Percentiles rank a stretch among this genome's conserved stretches.
Conservation (phyloP, 2,113 vertebrate species). For the Corythaeola cristata region DNA sequence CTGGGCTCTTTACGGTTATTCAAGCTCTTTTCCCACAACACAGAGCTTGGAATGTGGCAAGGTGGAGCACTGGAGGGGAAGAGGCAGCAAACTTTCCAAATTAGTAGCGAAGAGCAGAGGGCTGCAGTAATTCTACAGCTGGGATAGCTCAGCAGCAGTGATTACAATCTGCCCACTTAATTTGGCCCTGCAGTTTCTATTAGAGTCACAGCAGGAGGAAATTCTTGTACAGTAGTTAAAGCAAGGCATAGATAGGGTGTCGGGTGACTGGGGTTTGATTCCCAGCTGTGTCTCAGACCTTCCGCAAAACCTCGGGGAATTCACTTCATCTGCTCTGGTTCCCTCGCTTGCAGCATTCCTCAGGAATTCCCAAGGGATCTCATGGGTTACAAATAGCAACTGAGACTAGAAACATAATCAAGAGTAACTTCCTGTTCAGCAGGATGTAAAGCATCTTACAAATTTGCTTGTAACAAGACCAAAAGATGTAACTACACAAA, state of each 20-base stretch:
- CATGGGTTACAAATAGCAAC: background rate
- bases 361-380: background rate
- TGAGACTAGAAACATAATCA: background rate
- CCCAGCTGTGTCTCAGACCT: constrained; percentile 15
- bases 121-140: background rate
- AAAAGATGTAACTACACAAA: background rate
- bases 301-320: background rate
- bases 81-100: constrained; percentile 24
- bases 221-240: constrained; percentile 6
- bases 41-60: background rate
- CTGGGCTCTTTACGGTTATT: constrained; percentile 21
- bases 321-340: background rate
- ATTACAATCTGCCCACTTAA: constrained; percentile 21
- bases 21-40: background rate
- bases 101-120: background rate
- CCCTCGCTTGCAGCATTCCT: background rate
- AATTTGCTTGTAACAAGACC: background rate
- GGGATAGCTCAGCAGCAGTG: background rate
- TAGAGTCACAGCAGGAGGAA: constrained; percentile 20
- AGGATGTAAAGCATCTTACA: background rate
- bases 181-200: constrained; percentile 4
- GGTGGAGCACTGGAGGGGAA: background rate
- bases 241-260: background rate
- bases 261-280: background rate
- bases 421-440: background rate